Evolutionary conservation across 30 jellyfish, hydroid and myxozoan species (phyloP).

Genomic region (Rhopilema esculentum): DNA sequence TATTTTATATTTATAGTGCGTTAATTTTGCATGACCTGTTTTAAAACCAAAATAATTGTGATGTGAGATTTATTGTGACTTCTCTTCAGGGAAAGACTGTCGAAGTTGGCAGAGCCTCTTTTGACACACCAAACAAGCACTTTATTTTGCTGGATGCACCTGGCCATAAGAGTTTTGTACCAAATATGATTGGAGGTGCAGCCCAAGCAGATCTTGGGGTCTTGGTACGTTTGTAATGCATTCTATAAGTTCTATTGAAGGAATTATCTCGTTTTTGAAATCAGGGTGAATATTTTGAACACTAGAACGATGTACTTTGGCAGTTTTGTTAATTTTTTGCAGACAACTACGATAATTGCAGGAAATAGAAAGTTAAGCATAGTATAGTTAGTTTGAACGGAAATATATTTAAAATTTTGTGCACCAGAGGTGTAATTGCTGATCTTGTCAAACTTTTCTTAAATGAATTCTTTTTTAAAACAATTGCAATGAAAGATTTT

Average conservation of each 20-base stretch:
- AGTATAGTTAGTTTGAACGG: no score
- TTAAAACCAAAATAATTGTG: no score
- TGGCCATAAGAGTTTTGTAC: slow-evolving; percentile 99
- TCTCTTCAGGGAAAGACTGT: slow-evolving; percentile 97
- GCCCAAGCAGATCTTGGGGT: slow-evolving; percentile 99
- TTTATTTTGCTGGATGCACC: slow-evolving; percentile 99
- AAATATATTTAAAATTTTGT: no score
- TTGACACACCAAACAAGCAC: slow-evolving; percentile 97
- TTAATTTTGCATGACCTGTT: no score
- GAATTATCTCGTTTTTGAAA: not conserved
- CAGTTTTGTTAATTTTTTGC: not conserved
- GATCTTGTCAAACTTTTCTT: no score
- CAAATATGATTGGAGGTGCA: slow-evolving; percentile 99
- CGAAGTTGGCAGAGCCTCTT: slow-evolving; percentile 99
- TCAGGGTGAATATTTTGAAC: not conserved
- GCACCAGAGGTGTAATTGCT: no score
- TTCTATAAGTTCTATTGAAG: not conserved
- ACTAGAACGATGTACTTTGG: not conserved
- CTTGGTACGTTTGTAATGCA: slow-evolving; percentile 62
- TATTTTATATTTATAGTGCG: no score
- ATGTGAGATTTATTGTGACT: no score
- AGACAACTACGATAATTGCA: no score
- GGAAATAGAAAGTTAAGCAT: no score
- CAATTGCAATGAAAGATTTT: no score
- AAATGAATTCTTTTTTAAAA: no score